Base-by-base conservation (phyloP, 2,888 invertebrate genomes). In the Phoronis australis region DNA sequence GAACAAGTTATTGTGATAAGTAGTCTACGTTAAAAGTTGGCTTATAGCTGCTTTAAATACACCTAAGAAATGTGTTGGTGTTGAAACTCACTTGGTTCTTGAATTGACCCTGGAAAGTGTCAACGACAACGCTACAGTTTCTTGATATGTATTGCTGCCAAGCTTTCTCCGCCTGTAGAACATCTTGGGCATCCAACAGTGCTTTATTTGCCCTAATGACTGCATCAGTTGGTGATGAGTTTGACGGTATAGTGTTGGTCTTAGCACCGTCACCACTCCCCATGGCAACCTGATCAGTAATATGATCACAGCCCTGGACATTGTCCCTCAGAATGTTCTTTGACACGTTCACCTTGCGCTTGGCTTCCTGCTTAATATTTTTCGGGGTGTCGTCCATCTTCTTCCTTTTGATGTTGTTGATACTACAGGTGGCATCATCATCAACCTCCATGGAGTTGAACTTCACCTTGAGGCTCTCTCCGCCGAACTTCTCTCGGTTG, bases 71-170 rank as follows among this genome's bases (percentile, higher is more conserved):
- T 12, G 35, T n/a, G n/a, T 9, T 35, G 25, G 21, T 42, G 42
- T 21, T 23, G 18, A 3, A 6, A 61, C 78, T 78, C 72, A 84
- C 83, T 56, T 82, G 82, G 72, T 83, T 83, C 61, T 83, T 82
- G 65, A 83, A 83, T 67, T 84, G 83, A 44, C 84, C 84, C 68
- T 84, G 83, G 69, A 84, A 84, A 46, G 83, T 82, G 58, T 82
- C 80, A 24, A 83, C 83, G 45, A 84, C 79, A 21, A 83, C 76
- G 58, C 83, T 83, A 57, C 80, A 76, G 66, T 83, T 83, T n/a
- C 75, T 73, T 43, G 75, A 68, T 46, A 82, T 69, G 62, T 83
- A 83, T 53, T 80, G 79, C 39, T 80, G 76, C 83, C 83, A 83
- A 43, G 80, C 81, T 55, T 77, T 77, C 50, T 82, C 81, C 1